Conservation (phyloP, 2,888 invertebrate species). For the Drosophila borealis region DNA sequence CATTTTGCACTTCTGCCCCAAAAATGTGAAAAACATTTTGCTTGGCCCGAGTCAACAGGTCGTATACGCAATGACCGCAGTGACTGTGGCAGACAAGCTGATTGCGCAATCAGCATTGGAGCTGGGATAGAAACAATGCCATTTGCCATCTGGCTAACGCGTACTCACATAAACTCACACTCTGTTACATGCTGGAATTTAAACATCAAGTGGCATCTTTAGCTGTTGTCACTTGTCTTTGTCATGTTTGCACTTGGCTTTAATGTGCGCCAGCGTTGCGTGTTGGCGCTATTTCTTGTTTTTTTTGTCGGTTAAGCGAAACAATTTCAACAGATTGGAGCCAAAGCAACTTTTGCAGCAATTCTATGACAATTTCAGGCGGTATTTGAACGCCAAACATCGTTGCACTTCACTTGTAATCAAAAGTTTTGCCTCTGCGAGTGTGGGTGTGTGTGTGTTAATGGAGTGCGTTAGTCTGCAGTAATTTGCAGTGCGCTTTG, state of each 20-base stretch:
- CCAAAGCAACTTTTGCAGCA: constrained; percentile 32
- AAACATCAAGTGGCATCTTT: constrained; percentile 69
- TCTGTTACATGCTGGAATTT: constrained; percentile 40
- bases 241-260: constrained; percentile 74
- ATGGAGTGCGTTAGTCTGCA: constrained; percentile 43
- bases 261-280: constrained; percentile 40
- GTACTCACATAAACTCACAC: not conserved
- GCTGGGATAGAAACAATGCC: constrained; percentile 43
- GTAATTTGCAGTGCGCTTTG: constrained; percentile 62
- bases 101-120: constrained; percentile 72
- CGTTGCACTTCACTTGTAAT: constrained; percentile 52
- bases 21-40: constrained; percentile 11
- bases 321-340: constrained; percentile 47
- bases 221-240: constrained; percentile 69
- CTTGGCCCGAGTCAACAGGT: constrained; percentile 50
- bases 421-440: constrained; percentile 49
- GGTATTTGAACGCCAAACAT: constrained; percentile 29
- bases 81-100: constrained; percentile 37
- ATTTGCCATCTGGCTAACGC: constrained; percentile 26
- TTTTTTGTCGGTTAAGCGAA: constrained; percentile 34
- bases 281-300: constrained; percentile 2
- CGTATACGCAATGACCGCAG: constrained; percentile 47
- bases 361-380: constrained; percentile 29
- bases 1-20: constrained; percentile 7
- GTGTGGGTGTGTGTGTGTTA: constrained; percentile 9